Evolutionary conservation across 2,797 vertebrate genomes (phyloP), one percentile per base, ranked within the genome.

Genomic region (Varecia variegata): DNA sequence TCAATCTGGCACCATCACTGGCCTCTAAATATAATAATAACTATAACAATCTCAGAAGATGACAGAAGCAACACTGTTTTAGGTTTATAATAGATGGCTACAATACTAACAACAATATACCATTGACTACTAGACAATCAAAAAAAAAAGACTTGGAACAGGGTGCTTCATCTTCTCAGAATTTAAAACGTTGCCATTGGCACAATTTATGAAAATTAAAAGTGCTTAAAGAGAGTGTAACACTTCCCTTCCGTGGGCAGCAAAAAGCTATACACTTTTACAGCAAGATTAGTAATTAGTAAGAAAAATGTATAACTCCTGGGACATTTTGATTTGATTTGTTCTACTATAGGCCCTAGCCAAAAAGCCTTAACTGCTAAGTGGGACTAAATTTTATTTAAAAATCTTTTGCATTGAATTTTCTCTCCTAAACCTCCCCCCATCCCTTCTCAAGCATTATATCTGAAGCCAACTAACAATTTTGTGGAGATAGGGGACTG

Each of bases 131-230:
- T 70, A 84, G 54, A 80, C 80, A 96, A 97, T 93, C 71, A 97
- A 96, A 93, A 92, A 95, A 56, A 56, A 56, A 56, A 56, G 80
- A 98, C 97, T 97, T 97, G 95, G 56, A 87, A 93, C 95, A 97
- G 96, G 86, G 68, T 14, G 79, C 87, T 98, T 97, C 97, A 96
- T 97, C 97, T 97, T 96, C 95, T 45, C 93, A 96, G 98, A 98
- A 98, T 98, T 97, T 93, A 92, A 98, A 98, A 98, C 97, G 92
- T 98, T 98, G 98, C 97, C 96, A 93, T 93, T 96, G 98, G 97
- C 97, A 97, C 98, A 98, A 97, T 98, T 98, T 98, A 98, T 98
- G 98, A 98, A 98, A 98, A 98, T 97, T 96, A 94, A 97, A 98
- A 98, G 95, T 95, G 97, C 95, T 97, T 97, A 98, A 98, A 98